Percentiles rank a stretch among this genome's conserved stretches.
phyloP scores from a whole-genome alignment of 1,140 invertebrate genomes.

The Meloidogyne hapla region DNA sequence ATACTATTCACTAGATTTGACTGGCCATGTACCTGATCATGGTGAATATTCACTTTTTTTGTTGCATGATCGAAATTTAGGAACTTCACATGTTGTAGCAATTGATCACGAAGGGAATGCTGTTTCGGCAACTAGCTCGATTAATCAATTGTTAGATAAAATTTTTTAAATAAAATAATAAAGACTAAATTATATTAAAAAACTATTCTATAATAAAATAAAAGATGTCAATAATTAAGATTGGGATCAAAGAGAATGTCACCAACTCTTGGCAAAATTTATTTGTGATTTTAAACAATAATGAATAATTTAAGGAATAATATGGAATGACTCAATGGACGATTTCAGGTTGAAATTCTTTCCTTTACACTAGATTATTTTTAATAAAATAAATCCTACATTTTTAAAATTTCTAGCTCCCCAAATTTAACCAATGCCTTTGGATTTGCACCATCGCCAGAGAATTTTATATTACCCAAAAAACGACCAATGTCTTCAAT shows the following conservation, averaged over 20 bases:
- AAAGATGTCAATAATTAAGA: slow-evolving; percentile 68
- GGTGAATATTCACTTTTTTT: neutral
- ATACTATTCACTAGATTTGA: slow-evolving; percentile 52
- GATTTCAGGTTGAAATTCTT: slow-evolving; percentile 75
- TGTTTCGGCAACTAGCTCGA: slow-evolving; percentile 83
- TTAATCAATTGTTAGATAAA: slow-evolving; percentile 73
- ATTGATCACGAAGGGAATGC: slow-evolving; percentile 84
- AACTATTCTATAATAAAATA: too few species aligned
- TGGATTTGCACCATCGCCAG: slow-evolving; percentile 73
- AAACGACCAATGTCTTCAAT: slow-evolving; percentile 87
- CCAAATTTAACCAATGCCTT: slow-evolving; percentile 72
- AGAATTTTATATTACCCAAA: slow-evolving; percentile 76
- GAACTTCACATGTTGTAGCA: slow-evolving; percentile 85
- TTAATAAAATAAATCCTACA: neutral
- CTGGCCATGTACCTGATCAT: slow-evolving; percentile 48
- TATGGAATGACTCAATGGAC: slow-evolving; percentile 90
- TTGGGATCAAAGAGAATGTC: slow-evolving; percentile 71
- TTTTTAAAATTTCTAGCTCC: slow-evolving; percentile 17
- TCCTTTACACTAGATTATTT: neutral
- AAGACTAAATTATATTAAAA: too few species aligned
- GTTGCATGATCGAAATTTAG: slow-evolving; percentile 63
- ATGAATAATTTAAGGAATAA: slow-evolving; percentile 71
- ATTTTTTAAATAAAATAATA: too few species aligned
- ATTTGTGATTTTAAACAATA: neutral
- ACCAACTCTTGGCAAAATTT: slow-evolving; percentile 70